Base-by-base conservation (phyloP, 2,888 invertebrate species). In the Parochlus steinenii region DNA sequence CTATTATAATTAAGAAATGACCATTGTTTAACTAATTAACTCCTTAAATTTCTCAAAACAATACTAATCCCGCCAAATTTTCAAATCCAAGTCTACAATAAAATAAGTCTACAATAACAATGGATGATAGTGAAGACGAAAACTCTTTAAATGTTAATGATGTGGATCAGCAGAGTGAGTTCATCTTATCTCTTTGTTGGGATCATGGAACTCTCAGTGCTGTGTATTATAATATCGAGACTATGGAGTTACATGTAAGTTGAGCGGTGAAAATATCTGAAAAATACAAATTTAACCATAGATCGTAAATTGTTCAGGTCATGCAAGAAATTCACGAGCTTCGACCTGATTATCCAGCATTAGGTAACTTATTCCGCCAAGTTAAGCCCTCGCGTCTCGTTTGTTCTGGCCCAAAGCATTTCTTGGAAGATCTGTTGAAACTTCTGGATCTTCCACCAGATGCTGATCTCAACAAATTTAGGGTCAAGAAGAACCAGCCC, bases 361-460 rank as follows among this genome's bases (percentile, higher is more conserved):
- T 43, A 6, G 11, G 38, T 14, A 45, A 43, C 38, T 23, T 46
- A 17, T 39, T 44, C 22, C 43, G 45, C 14, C 41, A 42, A 36
- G 31, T 41, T 6, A 37, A 39, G 8, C 42, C 44, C 11, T 18
- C 22, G 15, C 40, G 39, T 31, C 23, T 43, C 1, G 11, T 45
- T 2, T 42, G 41, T 7, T 38, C 39, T 22, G 46, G 45, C n/a
- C 33, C 42, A 6, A 38, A 24, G 7, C 11, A 23, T 6, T 45
- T 46, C 29, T 14, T 43, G 1, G 35, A 36, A 10, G 40, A 43
- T 26, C n/a, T 45, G 4, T 26, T 43, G 16, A 8, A 23, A 6
- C 19, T 40, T 16, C 32, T 39, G 10, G 26, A 34, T 27, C 24
- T 40, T 3, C 31, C 41, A 5, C 23, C 29, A 14, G 27, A 32